Conservation (phyloP, 37 sponge, comb jelly and placozoan genomes). For the Tethya wilhelma region DNA sequence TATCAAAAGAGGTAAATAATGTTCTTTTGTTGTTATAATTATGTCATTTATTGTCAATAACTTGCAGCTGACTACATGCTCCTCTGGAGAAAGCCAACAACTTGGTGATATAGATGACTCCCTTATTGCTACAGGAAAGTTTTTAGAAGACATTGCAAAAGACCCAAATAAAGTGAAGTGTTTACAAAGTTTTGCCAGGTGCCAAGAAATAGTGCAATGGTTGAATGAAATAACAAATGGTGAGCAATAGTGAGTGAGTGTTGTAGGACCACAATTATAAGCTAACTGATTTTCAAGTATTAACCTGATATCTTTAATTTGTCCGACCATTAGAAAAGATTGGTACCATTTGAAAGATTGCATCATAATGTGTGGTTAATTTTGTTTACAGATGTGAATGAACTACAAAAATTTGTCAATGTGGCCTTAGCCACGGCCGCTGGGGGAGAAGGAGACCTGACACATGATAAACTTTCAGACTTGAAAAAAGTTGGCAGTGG, state of each 20-base stretch:
- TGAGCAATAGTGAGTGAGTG: background rate
- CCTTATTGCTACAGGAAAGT: conserved; percentile 12
- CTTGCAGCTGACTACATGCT: background rate
- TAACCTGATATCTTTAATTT: background rate
- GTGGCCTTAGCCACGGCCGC: conserved; percentile 63
- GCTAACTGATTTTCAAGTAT: background rate
- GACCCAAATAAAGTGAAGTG: conserved; percentile 12
- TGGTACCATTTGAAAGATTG: background rate
- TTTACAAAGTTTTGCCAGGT: conserved; percentile 10
- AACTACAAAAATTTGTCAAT: conserved; percentile 50
- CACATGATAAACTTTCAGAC: conserved; percentile 45
- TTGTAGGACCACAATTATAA: background rate
- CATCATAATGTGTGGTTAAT: background rate
- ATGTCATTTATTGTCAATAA: background rate
- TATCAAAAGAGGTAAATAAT: conserved; percentile 29
- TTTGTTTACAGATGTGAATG: conserved; percentile 47
- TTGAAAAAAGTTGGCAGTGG: conserved; percentile 51
- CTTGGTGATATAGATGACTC: background rate
- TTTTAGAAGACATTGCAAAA: conserved; percentile 11
- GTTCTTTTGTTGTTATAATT: background rate
- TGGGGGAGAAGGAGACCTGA: conserved; percentile 51
- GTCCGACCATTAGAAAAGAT: background rate
- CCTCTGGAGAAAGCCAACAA: conserved; percentile 1
- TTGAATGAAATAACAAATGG: conserved; percentile 27
- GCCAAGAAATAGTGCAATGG: conserved; percentile 36